These are phyloP conservation scores for Myzus persicae DNA, from an alignment of 1,140 invertebrate genomes.

Conservation along the genomic window DNA sequence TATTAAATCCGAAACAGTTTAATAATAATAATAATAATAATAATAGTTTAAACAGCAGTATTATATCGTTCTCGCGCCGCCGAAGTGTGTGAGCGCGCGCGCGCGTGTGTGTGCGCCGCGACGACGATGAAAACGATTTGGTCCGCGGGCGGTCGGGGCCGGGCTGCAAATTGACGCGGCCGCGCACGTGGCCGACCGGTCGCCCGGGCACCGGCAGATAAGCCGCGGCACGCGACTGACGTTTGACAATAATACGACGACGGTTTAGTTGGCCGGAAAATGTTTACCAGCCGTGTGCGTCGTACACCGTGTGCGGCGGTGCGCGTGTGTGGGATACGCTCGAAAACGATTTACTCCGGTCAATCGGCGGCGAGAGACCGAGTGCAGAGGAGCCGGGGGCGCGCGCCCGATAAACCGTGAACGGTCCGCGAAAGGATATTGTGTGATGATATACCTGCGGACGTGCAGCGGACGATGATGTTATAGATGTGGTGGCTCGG, in stretches of 20 bases:
- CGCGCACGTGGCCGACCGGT: constrained; percentile 27
- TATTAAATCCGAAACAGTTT: not conserved
- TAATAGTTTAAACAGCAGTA: not conserved
- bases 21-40: not conserved
- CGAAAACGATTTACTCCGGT: constrained; percentile 35
- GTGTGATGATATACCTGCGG: not conserved
- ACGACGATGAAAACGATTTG: not conserved
- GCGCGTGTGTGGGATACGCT: constrained; percentile 46
- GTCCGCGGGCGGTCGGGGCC: not conserved
- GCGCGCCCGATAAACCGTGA: not conserved
- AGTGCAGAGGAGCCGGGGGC: not conserved
- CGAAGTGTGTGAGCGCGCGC: not conserved
- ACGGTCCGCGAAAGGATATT: not conserved
- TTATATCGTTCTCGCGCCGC: not conserved
- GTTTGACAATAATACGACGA: constrained; percentile 24
- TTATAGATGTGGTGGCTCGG: too few species aligned
- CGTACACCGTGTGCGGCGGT: not conserved
- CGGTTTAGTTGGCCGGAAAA: constrained; percentile 58
- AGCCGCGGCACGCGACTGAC: constrained; percentile 55
- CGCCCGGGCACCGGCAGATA: constrained; percentile 48
- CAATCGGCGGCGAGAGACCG: not conserved
- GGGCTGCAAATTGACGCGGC: constrained; percentile 50
- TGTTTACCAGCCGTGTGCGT: constrained; percentile 19
- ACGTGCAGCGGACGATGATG: too few species aligned
- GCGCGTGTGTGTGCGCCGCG: too few species aligned